Percentiles rank a stretch among this genome's conserved stretches.
These are phyloP conservation scores for Ctenodactylus gundi DNA, from an alignment of 2,113 vertebrate species.

Conservation along the genomic window DNA sequence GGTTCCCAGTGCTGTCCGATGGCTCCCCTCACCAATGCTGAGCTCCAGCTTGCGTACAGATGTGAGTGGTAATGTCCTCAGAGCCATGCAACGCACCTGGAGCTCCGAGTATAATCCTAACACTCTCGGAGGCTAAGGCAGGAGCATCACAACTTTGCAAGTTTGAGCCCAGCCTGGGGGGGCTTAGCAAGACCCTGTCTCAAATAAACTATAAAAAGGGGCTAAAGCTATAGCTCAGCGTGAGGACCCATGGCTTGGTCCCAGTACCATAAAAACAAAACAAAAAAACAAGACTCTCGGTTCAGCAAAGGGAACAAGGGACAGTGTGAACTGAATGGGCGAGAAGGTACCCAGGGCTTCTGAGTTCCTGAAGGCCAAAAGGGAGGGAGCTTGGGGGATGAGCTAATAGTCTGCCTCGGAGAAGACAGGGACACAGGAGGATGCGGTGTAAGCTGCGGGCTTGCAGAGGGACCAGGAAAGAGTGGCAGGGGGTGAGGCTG, in stretches of 20 bases:
- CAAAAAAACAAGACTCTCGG: neutral
- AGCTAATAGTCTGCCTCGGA: neutral
- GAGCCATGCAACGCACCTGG: fast-evolving
- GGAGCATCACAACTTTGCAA: too few relatives aligned
- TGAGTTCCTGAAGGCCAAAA: neutral
- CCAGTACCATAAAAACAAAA: too few relatives aligned
- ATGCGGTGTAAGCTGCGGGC: neutral
- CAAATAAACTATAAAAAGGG: too few relatives aligned
- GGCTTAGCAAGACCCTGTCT: too few relatives aligned
- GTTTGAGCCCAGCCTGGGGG: too few relatives aligned
- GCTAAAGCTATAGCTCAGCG: neutral
- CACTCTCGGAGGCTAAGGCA: too few relatives aligned
- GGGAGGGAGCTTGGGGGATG: neutral
- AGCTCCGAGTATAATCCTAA: too few relatives aligned
- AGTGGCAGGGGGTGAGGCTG: neutral
- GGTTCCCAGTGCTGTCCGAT: neutral
- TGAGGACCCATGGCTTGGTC: too few relatives aligned
- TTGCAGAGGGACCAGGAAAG: neutral
- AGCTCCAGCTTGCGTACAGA: too few relatives aligned
- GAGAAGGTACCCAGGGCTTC: too few relatives aligned
- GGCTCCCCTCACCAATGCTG: too few relatives aligned
- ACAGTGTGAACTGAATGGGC: neutral
- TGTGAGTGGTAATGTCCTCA: neutral
- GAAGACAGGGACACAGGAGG: neutral
- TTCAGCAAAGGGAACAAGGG: neutral